Conservation (phyloP, 2,888 invertebrate species). For the Caenorhabditis sp. region DNA sequence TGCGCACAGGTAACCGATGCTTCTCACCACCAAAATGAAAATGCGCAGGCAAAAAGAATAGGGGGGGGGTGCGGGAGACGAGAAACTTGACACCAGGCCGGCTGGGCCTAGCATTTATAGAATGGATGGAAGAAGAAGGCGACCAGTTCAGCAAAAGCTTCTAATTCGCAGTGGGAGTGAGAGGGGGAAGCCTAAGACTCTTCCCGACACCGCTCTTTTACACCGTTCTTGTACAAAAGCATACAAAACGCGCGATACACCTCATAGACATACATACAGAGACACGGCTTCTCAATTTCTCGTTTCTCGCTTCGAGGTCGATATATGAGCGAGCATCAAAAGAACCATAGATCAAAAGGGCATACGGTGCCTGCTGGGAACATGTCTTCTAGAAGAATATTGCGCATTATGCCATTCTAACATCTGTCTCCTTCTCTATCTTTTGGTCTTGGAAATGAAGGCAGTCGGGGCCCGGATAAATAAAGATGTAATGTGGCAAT, state of each 20-base stretch:
- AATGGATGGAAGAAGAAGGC: constrained; percentile 18
- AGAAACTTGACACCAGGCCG: constrained; percentile 50
- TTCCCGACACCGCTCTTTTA: constrained; percentile 11
- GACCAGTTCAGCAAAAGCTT: constrained; percentile 44
- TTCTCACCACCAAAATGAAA: constrained; percentile 35
- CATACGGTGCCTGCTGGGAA: constrained; percentile 47
- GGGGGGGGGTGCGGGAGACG: no score
- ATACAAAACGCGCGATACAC: constrained; percentile 45
- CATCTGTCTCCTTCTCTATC: no score
- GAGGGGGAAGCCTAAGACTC: no score
- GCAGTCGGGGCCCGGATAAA: not conserved
- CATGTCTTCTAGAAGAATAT: constrained; percentile 23
- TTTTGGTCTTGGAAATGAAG: no score
- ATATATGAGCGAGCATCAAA: constrained; percentile 37
- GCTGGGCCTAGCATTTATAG: constrained; percentile 45
- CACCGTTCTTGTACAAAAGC: constrained; percentile 45
- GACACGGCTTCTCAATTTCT: constrained; percentile 36
- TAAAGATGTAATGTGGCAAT: not conserved
- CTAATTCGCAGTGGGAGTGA: no score
- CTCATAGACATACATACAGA: constrained; percentile 17
- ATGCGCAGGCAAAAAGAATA: constrained; percentile 17
- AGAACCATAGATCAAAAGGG: constrained; percentile 48
- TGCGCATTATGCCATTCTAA: constrained; percentile 45
- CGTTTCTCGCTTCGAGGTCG: not conserved
- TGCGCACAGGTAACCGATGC: constrained; percentile 49